These are phyloP conservation scores for Pagetopsis macropterus DNA, from an alignment of 2,797 vertebrate genomes.

Conservation along the genomic window DNA sequence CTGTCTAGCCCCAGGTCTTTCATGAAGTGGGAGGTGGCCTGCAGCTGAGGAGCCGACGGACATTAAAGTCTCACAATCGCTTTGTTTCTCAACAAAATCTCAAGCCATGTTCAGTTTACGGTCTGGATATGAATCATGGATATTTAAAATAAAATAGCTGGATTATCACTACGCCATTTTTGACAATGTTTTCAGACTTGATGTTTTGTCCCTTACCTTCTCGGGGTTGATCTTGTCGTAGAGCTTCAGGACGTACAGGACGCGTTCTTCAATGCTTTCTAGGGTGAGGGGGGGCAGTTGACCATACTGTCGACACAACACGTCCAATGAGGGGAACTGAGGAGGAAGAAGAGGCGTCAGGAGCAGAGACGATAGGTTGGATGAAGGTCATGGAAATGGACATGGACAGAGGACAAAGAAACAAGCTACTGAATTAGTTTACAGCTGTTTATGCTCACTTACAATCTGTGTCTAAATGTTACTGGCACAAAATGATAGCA, in stretches of 20 bases:
- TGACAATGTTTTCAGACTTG: not conserved
- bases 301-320: slow-evolving; percentile 83
- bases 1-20: slow-evolving; percentile 97
- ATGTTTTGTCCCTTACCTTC: slow-evolving; percentile 77
- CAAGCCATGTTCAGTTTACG: not conserved
- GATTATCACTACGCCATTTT: no score
- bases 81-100: not conserved
- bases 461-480: not conserved
- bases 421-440: not conserved
- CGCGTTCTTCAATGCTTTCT: slow-evolving; percentile 86
- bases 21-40: slow-evolving; percentile 91
- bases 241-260: slow-evolving; percentile 92
- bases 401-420: not conserved
- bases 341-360: not conserved
- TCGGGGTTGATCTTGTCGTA: slow-evolving; percentile 94
- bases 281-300: slow-evolving; percentile 88
- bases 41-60: slow-evolving; percentile 79
- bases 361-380: not conserved
- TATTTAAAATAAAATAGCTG: no score
- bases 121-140: not conserved
- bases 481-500: not conserved
- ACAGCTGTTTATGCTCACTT: not conserved
- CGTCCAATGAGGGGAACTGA: slow-evolving; percentile 71
- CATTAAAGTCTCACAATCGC: not conserved
- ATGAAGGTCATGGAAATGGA: not conserved